Evolutionary conservation across 2,113 vertebrate species (phyloP).

Genomic region (Protobothrops flavoviridis): DNA sequence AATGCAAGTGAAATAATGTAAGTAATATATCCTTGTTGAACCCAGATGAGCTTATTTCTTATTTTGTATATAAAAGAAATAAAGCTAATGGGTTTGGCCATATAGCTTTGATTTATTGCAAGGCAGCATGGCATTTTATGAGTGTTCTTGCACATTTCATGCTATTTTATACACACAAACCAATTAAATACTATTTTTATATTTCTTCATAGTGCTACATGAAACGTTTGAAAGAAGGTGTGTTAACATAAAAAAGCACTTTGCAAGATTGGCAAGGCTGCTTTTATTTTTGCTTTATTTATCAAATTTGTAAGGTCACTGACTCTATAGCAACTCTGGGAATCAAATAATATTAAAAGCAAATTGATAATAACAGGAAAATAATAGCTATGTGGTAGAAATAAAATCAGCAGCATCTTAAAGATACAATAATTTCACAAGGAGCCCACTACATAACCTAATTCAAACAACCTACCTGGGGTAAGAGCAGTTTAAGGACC

Average conservation of each 20-base stretch:
- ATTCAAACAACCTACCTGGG: no score
- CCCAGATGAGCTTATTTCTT: background rate
- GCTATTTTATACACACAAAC: background rate
- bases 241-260: background rate
- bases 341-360: background rate
- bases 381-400: background rate
- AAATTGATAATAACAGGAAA: background rate
- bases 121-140: background rate
- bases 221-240: background rate
- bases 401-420: no score
- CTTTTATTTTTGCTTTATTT: background rate
- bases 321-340: background rate
- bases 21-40: background rate
- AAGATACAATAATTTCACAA: no score
- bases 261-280: background rate
- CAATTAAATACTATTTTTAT: background rate
- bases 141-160: background rate
- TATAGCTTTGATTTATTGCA: background rate
- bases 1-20: background rate
- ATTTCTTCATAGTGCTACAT: background rate
- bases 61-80: background rate
- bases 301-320: background rate
- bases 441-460: no score
- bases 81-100: background rate
- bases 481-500: no score